These are phyloP conservation scores for Neodiprion lecontei DNA, from an alignment of 1,140 invertebrate species.

Conservation along the genomic window DNA sequence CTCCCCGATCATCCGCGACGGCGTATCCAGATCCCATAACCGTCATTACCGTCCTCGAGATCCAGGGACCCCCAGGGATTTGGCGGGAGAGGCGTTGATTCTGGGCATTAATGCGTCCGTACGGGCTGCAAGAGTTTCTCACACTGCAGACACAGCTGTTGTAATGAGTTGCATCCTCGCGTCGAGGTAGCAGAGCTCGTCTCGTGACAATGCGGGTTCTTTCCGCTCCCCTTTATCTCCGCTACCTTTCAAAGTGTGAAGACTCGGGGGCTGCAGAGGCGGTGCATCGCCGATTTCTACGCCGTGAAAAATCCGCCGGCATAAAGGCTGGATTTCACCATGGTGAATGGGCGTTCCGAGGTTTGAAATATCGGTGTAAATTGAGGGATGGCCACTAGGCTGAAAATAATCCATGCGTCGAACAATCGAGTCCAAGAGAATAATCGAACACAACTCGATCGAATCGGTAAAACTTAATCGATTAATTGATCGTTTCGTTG, in stretches of 20 bases:
- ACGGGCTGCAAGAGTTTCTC: constrained; percentile 44
- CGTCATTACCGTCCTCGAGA: too few species aligned
- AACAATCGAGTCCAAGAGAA: too few species aligned
- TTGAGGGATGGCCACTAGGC: background rate
- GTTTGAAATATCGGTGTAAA: background rate
- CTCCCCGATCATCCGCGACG: too few species aligned
- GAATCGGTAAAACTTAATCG: too few species aligned
- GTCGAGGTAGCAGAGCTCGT: constrained; percentile 41
- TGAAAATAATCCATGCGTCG: too few species aligned
- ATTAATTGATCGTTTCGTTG: too few species aligned
- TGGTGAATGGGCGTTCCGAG: too few species aligned
- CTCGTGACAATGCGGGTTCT: constrained; percentile 56
- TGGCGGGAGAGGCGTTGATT: constrained; percentile 15
- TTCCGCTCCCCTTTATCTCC: constrained; percentile 9
- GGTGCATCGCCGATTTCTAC: background rate
- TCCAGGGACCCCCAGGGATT: too few species aligned
- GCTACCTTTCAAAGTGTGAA: background rate
- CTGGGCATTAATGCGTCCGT: constrained; percentile 32
- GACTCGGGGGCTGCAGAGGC: background rate
- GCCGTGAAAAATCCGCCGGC: constrained; percentile 16
- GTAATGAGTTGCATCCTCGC: constrained; percentile 63
- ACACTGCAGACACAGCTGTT: constrained; percentile 57
- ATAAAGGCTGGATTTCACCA: background rate
- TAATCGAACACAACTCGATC: too few species aligned
- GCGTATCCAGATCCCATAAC: too few species aligned